Percentiles rank a stretch among this genome's conserved stretches.
Conservation (phyloP, 30 jellyfish, hydroid and myxozoan genomes). For the Hydractinia symbiolongicarpus region DNA sequence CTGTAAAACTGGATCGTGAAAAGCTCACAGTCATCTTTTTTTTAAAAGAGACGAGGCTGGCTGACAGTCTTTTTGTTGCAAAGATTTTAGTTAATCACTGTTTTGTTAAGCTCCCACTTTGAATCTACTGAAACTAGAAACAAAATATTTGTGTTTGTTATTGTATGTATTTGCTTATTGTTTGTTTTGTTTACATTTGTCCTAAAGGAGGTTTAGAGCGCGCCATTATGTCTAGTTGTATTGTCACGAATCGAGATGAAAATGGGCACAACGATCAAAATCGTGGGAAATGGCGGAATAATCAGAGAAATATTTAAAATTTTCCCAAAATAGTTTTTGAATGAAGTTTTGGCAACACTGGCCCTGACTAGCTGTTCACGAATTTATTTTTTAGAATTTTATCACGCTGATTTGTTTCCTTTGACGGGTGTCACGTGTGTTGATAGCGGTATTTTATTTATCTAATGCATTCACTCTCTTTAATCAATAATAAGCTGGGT, state of each 20-base stretch:
- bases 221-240: constrained; percentile 6
- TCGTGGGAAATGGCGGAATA: constrained; percentile 13
- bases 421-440: too few relatives aligned
- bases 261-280: not conserved
- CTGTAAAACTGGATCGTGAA: not conserved
- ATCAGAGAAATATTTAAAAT: not conserved
- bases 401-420: too few relatives aligned
- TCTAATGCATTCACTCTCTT: too few relatives aligned
- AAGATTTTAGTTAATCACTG: too few relatives aligned
- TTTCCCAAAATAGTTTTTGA: not conserved
- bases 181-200: constrained; percentile 5
- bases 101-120: too few relatives aligned
- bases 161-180: not conserved
- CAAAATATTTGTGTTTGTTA: not conserved
- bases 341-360: too few relatives aligned
- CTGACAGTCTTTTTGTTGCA: too few relatives aligned
- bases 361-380: too few relatives aligned
- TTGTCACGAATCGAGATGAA: not conserved
- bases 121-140: not conserved
- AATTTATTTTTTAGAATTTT: too few relatives aligned
- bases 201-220: not conserved
- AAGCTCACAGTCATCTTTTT: not conserved
- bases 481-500: too few relatives aligned
- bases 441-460: too few relatives aligned
- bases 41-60: not conserved